Percentiles rank a stretch among this genome's conserved stretches.
Evolutionary conservation across 1,140 invertebrate genomes (phyloP).

Genomic region (Trypoxylus dichotomus): DNA sequence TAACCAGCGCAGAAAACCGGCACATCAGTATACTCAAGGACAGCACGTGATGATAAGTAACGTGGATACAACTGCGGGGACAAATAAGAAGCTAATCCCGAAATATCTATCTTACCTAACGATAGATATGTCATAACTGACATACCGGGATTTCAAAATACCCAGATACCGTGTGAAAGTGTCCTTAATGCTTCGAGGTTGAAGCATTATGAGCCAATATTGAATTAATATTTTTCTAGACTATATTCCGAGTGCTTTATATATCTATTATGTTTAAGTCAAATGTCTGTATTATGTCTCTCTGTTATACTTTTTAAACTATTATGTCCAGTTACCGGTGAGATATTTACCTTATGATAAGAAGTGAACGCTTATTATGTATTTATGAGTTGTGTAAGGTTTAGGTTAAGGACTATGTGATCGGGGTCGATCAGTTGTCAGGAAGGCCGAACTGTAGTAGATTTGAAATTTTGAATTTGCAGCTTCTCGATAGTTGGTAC

Average conservation of each 20-base stretch:
- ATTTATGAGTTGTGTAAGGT: not conserved
- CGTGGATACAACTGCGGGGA: slow-evolving; percentile 27
- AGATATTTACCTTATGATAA: not conserved
- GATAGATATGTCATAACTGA: slow-evolving; percentile 43
- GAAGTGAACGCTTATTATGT: too few relatives aligned
- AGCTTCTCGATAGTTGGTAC: too few relatives aligned
- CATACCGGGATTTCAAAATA: slow-evolving; percentile 40
- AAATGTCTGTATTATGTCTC: too few relatives aligned
- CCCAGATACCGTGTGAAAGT: slow-evolving; percentile 35
- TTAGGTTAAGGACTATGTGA: too few relatives aligned
- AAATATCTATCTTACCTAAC: slow-evolving; percentile 39
- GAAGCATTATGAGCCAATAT: slow-evolving; percentile 3
- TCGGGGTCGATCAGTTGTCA: not conserved
- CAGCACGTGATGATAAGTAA: slow-evolving; percentile 29
- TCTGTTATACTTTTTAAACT: not conserved
- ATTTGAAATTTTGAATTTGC: not conserved
- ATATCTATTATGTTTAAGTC: too few relatives aligned
- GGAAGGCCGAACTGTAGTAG: slow-evolving; percentile 8
- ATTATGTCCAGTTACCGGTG: not conserved
- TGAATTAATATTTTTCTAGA: too few relatives aligned
- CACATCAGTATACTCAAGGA: slow-evolving; percentile 22
- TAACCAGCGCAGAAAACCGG: slow-evolving; percentile 16
- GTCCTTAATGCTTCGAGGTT: slow-evolving; percentile 31
- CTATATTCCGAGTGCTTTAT: too few relatives aligned
- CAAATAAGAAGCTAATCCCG: slow-evolving; percentile 32